phyloP scores from a whole-genome alignment of 1,140 invertebrate genomes.

The Dinoponera quadriceps region DNA sequence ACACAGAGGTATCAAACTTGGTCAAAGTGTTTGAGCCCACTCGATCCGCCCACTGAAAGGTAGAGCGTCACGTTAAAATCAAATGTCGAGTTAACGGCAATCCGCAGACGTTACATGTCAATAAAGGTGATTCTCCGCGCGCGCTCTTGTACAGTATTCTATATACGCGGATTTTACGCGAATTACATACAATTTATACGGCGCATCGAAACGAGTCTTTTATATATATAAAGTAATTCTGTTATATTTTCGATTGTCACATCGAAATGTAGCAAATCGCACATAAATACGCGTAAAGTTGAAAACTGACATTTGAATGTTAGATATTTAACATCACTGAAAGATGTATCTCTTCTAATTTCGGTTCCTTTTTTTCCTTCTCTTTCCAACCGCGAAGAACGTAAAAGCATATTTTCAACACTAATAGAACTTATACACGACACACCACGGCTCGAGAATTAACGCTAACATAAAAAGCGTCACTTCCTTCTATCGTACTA shows the following conservation, averaged over 20 bases:
- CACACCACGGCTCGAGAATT: background rate
- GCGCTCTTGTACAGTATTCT: background rate
- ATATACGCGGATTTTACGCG: background rate
- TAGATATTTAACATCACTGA: background rate
- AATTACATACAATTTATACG: background rate
- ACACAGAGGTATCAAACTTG: slow-evolving; percentile 41
- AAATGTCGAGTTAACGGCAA: slow-evolving; percentile 35
- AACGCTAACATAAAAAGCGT: background rate
- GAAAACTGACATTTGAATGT: background rate
- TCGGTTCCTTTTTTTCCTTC: background rate
- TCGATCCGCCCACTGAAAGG: background rate
- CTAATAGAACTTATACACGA: background rate
- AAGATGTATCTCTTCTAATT: background rate
- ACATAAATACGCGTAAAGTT: background rate
- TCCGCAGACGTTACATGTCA: background rate
- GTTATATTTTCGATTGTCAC: background rate
- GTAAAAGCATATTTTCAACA: background rate
- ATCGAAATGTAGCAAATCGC: slow-evolving; percentile 13
- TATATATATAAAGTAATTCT: background rate
- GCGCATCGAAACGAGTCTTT: background rate
- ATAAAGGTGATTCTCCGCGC: background rate
- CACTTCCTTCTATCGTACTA: background rate
- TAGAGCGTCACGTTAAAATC: slow-evolving; percentile 21
- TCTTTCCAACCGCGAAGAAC: too few relatives aligned
- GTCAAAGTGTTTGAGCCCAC: slow-evolving; percentile 26